phyloP scores from a whole-genome alignment of 2,113 vertebrate species.

The Corythornis vintsioides region DNA sequence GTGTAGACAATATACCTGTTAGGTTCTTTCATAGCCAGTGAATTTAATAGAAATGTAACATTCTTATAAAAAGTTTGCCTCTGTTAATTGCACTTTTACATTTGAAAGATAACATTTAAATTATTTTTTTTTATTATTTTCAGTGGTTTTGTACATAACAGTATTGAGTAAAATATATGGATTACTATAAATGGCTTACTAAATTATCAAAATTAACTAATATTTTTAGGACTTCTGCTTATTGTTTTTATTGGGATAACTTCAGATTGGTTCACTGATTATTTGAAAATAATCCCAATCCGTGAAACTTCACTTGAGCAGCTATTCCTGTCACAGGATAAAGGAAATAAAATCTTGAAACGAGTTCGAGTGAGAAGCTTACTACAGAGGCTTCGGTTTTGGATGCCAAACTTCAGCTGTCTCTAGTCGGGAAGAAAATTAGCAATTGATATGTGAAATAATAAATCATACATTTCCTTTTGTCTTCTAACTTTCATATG shows the following conservation, averaged over 20 bases:
- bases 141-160: slow-evolving; percentile 45
- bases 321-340: background rate
- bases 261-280: background rate
- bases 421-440: background rate
- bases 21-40: background rate
- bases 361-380: background rate
- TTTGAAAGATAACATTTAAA: slow-evolving; percentile 43
- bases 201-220: slow-evolving; percentile 23
- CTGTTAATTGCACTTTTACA: slow-evolving; percentile 59
- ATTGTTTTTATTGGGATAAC: background rate
- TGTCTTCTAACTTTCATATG: background rate
- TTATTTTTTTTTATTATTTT: slow-evolving; percentile 19
- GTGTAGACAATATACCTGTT: background rate
- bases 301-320: background rate
- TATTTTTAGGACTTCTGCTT: slow-evolving; percentile 21
- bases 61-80: slow-evolving; percentile 26
- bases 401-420: background rate
- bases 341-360: slow-evolving; percentile 58
- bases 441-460: background rate
- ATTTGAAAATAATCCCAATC: slow-evolving; percentile 38
- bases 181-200: slow-evolving; percentile 27
- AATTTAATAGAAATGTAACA: slow-evolving; percentile 7
- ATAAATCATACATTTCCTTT: background rate
- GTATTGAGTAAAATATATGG: slow-evolving; percentile 30
- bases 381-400: background rate